Evolutionary conservation across 2,888 invertebrate species (phyloP).

Genomic region (Amaurobius ferox): DNA sequence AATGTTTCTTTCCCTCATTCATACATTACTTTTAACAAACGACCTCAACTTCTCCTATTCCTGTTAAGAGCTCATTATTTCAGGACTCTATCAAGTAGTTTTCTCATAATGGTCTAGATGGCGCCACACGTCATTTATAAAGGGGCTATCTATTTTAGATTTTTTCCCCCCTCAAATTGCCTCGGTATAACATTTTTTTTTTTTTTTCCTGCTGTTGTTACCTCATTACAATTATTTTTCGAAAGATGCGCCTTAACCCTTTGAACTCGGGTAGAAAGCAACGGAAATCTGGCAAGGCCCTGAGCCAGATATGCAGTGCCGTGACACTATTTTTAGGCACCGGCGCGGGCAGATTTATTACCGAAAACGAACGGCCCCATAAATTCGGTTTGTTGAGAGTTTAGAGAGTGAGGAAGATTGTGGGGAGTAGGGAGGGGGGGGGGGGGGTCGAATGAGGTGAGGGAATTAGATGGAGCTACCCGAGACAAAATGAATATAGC

Average conservation of each 20-base stretch:
- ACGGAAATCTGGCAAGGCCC: constrained; percentile 47
- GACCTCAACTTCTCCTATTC: not conserved
- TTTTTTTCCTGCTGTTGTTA: not conserved
- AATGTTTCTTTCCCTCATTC: no score
- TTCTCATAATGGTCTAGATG: constrained; percentile 16
- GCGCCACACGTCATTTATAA: constrained; percentile 9
- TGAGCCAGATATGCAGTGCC: constrained; percentile 23
- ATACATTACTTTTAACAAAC: not conserved
- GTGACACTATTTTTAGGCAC: constrained; percentile 59
- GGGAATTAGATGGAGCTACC: constrained; percentile 2
- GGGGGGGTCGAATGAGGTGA: constrained; percentile 16
- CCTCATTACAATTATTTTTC: constrained; percentile 17
- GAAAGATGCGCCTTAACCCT: constrained; percentile 45
- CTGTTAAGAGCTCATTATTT: not conserved
- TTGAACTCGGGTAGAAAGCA: constrained; percentile 49
- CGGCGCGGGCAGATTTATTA: constrained; percentile 55
- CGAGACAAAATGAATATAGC: no score
- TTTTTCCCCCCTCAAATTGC: not conserved
- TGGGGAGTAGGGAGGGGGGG: no score
- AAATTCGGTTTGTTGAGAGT: constrained; percentile 57
- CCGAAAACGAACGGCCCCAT: constrained; percentile 63
- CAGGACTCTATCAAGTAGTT: not conserved
- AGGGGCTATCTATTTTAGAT: not conserved
- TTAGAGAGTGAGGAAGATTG: constrained; percentile 11
- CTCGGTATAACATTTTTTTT: not conserved